Percentiles rank a stretch among this genome's conserved stretches.
phyloP scores from a whole-genome alignment of 2,797 vertebrate genomes.

The Borostomias antarcticus region DNA sequence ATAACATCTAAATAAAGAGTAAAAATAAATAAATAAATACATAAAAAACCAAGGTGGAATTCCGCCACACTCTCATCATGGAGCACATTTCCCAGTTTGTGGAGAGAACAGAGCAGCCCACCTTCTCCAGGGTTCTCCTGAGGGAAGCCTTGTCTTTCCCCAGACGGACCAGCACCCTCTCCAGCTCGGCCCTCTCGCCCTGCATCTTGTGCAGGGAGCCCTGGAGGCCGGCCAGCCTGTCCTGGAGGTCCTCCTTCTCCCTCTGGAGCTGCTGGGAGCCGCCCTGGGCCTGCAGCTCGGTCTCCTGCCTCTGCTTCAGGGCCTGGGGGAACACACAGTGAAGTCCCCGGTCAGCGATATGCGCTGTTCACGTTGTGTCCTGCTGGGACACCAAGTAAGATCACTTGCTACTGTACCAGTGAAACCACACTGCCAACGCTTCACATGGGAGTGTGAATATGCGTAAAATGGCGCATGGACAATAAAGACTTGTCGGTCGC shows the following conservation, averaged over 20 bases:
- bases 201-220: slow-evolving; percentile 63
- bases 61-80: background rate
- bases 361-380: background rate
- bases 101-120: slow-evolving; percentile 34
- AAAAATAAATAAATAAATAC: no score
- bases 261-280: slow-evolving; percentile 56
- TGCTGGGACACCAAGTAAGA: no score
- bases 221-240: slow-evolving; percentile 64
- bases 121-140: slow-evolving; percentile 78
- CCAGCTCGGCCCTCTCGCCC: slow-evolving; percentile 70
- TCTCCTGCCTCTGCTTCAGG: slow-evolving; percentile 66
- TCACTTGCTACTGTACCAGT: background rate
- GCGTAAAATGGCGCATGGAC: no score
- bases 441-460: no score
- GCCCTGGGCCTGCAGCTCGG: slow-evolving; percentile 58
- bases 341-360: background rate
- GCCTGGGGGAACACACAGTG: slow-evolving; percentile 51
- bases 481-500: background rate
- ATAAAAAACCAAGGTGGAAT: no score
- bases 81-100: background rate
- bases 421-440: background rate
- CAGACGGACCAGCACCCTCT: slow-evolving; percentile 60
- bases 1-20: no score
- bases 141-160: slow-evolving; percentile 74
- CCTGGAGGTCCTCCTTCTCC: slow-evolving; percentile 66